Evolutionary conservation across 2,113 vertebrate species (phyloP), one percentile per base, ranked within the genome.

Genomic region (Muntiacus reevesi): DNA sequence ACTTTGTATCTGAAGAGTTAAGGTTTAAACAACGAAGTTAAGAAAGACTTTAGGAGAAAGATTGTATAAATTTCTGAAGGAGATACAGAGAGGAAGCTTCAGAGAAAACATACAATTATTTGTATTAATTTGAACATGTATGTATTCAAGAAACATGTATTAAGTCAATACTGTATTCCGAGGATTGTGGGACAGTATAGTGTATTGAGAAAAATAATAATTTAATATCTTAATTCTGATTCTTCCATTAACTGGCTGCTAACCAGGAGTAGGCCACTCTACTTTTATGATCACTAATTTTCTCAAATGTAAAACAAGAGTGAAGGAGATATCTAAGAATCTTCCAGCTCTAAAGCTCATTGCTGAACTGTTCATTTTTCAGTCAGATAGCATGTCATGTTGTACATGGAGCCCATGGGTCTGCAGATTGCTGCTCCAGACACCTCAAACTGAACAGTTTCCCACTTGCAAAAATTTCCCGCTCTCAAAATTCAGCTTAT

Each of bases 301-400:
- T 90, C 27, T 92, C 57, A 94, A 71, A 57, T 95, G 25, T 89
- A 93, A 98, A 96, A 88, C 71, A 91, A 59, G 36, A 92, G 27
- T 74, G 25, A 97, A 96, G 88, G 25, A 91, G 47, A 74, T 74
- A 74, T 81, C 64, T 23, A 91, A 94, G 27, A 74, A 60, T 89
- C 40, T 54, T 54, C 47, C 23, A 88, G 55, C 54, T 74, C n/a
- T 76, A 50, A 76, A 74, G 17, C 33, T 94, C 52, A 87, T 92
- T 71, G 95, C 12, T 47, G 40, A 43, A 40, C 60, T 87, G 84
- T 95, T 94, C 83, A 83, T 92, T 94, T 96, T 90, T 96, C 89
- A 93, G 9, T 40, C 57, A 76, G 71, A 87, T 25, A 55, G 6
- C 30, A 15, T 1, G 0, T 76, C 81, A 93, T 96, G 87, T 92